These are phyloP conservation scores for Pseudotriccus pelzelni DNA, from an alignment of 2,797 vertebrate genomes.

Conservation along the genomic window DNA sequence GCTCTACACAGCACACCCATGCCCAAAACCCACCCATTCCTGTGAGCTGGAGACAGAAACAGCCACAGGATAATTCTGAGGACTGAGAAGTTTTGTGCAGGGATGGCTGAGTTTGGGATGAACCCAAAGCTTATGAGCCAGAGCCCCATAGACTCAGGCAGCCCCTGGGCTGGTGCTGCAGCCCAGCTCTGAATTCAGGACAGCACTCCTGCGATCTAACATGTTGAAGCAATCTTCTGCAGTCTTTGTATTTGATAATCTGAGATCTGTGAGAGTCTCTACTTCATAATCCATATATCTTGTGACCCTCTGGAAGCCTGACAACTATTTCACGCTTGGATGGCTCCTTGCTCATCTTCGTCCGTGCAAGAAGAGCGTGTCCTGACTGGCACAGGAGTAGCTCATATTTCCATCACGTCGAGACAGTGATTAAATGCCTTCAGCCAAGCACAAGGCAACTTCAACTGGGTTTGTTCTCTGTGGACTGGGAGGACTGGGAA, in stretches of 20 bases:
- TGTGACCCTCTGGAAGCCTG: constrained; percentile 67
- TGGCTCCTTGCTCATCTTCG: constrained; percentile 48
- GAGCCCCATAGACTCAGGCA: not conserved
- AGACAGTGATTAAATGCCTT: constrained; percentile 38
- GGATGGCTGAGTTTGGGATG: not conserved
- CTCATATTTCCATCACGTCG: not conserved
- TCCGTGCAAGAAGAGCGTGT: constrained; percentile 36
- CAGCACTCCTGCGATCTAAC: not conserved
- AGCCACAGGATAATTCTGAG: not conserved
- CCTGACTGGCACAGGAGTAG: constrained; percentile 51
- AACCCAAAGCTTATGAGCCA: not conserved
- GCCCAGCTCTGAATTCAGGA: not conserved
- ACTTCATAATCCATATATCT: constrained; percentile 68
- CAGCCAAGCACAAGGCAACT: constrained; percentile 30
- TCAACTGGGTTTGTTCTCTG: not conserved
- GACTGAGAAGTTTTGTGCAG: not conserved
- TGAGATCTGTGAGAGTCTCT: constrained; percentile 51
- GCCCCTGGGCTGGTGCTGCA: not conserved
- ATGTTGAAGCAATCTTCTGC: not conserved
- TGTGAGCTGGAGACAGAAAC: not conserved
- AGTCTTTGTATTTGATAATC: constrained; percentile 45
- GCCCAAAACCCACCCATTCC: not conserved
- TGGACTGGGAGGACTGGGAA: not conserved
- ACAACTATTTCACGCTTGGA: constrained; percentile 65
- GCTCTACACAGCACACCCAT: not conserved